phyloP scores from a whole-genome alignment of 2,888 invertebrate species.

The Blastobasis lacticolella region DNA sequence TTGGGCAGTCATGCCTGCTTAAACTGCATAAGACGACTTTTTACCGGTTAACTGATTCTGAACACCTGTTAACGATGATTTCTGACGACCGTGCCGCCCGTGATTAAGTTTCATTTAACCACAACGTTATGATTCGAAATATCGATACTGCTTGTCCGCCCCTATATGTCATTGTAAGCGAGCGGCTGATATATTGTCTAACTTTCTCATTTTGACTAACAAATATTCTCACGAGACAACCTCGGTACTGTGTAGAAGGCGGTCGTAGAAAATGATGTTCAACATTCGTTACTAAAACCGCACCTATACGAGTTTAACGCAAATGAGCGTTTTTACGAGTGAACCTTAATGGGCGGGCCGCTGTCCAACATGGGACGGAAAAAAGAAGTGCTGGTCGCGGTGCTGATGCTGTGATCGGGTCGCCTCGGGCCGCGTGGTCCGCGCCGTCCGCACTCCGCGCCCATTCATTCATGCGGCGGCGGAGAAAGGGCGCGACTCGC shows the following conservation, averaged over 20 bases:
- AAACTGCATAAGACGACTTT: slow-evolving; percentile 31
- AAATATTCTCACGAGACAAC: slow-evolving; percentile 59
- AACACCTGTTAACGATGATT: slow-evolving; percentile 28
- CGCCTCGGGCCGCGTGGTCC: slow-evolving; percentile 16
- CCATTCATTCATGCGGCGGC: slow-evolving; percentile 15
- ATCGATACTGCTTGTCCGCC: neutral
- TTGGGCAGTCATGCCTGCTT: slow-evolving; percentile 28
- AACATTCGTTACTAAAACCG: slow-evolving; percentile 50
- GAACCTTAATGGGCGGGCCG: slow-evolving; percentile 38
- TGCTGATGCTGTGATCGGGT: neutral
- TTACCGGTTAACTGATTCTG: slow-evolving; percentile 29
- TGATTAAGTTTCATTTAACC: no score
- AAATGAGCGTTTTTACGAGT: slow-evolving; percentile 55
- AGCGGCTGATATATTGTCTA: slow-evolving; percentile 20
- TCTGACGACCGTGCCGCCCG: no score
- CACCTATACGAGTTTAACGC: slow-evolving; percentile 46
- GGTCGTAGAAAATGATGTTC: slow-evolving; percentile 52
- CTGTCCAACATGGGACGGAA: slow-evolving; percentile 12
- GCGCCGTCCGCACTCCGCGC: slow-evolving; percentile 18
- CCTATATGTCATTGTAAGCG: neutral
- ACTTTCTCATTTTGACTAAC: slow-evolving; percentile 39
- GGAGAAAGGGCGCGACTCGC: slow-evolving; percentile 12
- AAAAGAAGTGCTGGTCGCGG: slow-evolving; percentile 11
- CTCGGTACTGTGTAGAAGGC: slow-evolving; percentile 37
- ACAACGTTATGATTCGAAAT: no score